Conservation (phyloP, 2,888 invertebrate genomes). For the Dorcus parallelipipedus region DNA sequence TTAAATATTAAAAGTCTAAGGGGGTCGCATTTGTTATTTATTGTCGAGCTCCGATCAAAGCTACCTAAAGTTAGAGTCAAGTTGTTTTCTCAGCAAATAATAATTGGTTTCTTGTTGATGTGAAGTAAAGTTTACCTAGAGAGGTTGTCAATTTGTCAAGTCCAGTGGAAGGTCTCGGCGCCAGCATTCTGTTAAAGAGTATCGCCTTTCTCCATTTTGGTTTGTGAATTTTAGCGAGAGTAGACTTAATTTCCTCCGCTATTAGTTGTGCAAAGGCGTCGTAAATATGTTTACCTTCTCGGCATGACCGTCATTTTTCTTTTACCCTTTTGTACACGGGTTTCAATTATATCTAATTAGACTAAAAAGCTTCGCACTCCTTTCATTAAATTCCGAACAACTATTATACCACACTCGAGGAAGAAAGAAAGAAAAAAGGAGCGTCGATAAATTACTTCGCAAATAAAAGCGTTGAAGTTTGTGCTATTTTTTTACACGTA, state of each 20-base stretch:
- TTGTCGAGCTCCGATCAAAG: neutral
- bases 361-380: too few relatives aligned
- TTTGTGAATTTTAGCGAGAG: neutral
- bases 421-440: too few relatives aligned
- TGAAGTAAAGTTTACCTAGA: neutral
- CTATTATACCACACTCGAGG: too few relatives aligned
- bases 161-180: neutral
- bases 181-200: neutral
- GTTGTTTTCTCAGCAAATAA: neutral
- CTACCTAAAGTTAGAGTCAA: neutral
- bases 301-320: too few relatives aligned
- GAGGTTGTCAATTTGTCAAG: conserved; percentile 2
- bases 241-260: neutral
- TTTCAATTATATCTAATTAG: too few relatives aligned
- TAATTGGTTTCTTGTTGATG: conserved; percentile 1
- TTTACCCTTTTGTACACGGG: too few relatives aligned
- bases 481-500: too few relatives aligned
- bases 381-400: too few relatives aligned
- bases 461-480: too few relatives aligned
- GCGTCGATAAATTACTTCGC: too few relatives aligned
- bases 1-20: too few relatives aligned
- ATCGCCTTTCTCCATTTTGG: neutral
- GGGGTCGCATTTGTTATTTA: neutral
- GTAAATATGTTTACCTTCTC: too few relatives aligned
- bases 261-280: neutral